Evolutionary conservation across 2,113 vertebrate species (phyloP).

Genomic region (Jacana jacana): DNA sequence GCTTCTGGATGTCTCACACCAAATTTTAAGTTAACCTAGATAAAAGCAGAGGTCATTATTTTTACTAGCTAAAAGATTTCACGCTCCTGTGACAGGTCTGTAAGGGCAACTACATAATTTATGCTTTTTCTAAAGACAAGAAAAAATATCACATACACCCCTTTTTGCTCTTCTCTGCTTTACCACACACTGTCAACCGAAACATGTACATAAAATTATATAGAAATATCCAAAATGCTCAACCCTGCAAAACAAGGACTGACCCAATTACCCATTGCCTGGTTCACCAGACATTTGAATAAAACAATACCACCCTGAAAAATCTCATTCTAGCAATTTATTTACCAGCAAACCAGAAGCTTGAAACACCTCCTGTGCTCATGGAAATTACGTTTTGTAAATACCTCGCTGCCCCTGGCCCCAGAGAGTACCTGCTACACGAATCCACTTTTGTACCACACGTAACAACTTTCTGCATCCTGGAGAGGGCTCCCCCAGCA

Average conservation of each 20-base stretch:
- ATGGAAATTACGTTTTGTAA: background rate
- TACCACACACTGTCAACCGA: too few species aligned
- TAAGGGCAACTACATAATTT: background rate
- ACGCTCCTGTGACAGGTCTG: background rate
- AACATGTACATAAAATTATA: background rate
- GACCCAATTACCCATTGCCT: background rate
- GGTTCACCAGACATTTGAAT: background rate
- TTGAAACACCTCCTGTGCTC: background rate
- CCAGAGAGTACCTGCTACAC: background rate
- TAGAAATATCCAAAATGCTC: background rate
- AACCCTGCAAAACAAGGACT: background rate
- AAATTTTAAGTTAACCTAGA: conserved; percentile 92
- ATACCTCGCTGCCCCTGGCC: background rate
- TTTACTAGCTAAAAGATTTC: background rate
- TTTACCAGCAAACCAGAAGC: background rate
- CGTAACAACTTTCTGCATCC: background rate
- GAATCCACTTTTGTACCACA: background rate
- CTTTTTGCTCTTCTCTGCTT: background rate
- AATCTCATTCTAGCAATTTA: background rate
- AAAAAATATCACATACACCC: background rate
- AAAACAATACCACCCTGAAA: background rate
- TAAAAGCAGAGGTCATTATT: background rate
- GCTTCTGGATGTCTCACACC: conserved; percentile 92
- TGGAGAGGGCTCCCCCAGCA: background rate
- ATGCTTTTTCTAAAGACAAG: background rate